A percentile compares a stretch with the other conserved stretches of the same genome.
Conservation (phyloP, 2,113 vertebrate species). For the Meriones unguiculatus region DNA sequence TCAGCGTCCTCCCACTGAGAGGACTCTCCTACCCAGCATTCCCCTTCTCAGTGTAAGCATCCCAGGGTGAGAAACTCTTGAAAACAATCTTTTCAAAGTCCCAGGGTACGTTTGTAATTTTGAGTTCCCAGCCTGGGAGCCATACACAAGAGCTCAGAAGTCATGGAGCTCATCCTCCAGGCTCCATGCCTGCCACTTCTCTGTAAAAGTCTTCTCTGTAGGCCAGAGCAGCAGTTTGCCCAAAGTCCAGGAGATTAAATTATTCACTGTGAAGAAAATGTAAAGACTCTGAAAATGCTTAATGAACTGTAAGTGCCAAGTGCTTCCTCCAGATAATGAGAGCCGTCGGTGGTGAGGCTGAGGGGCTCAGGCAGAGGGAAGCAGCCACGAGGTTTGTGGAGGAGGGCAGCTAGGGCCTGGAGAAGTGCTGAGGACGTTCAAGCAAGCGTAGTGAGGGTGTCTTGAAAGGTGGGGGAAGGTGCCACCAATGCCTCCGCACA, state of each 20-base stretch:
- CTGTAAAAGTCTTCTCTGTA: not conserved
- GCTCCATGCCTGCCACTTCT: not conserved
- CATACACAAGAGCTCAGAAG: not conserved
- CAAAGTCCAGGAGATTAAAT: slow-evolving; percentile 55
- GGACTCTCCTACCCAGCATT: not conserved
- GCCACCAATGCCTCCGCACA: not conserved
- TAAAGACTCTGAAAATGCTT: slow-evolving; percentile 52
- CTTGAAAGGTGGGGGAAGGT: not conserved
- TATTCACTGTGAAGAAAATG: slow-evolving; percentile 44
- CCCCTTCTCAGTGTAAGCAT: not conserved
- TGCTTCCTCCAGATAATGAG: not conserved
- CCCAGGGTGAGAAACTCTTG: not conserved
- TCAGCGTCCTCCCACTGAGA: not conserved
- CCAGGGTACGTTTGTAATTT: not conserved
- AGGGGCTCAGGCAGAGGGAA: not conserved
- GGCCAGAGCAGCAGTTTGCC: not conserved
- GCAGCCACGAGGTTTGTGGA: not conserved
- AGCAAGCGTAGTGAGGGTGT: not conserved
- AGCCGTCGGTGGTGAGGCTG: not conserved
- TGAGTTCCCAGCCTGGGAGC: not conserved
- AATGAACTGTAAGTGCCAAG: slow-evolving; percentile 39
- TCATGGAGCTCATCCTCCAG: not conserved
- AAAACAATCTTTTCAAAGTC: slow-evolving; percentile 42
- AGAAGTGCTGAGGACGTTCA: not conserved
- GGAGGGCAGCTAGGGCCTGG: not conserved